phyloP scores from a whole-genome alignment of 2,888 invertebrate species.

The Clunio marinus region DNA sequence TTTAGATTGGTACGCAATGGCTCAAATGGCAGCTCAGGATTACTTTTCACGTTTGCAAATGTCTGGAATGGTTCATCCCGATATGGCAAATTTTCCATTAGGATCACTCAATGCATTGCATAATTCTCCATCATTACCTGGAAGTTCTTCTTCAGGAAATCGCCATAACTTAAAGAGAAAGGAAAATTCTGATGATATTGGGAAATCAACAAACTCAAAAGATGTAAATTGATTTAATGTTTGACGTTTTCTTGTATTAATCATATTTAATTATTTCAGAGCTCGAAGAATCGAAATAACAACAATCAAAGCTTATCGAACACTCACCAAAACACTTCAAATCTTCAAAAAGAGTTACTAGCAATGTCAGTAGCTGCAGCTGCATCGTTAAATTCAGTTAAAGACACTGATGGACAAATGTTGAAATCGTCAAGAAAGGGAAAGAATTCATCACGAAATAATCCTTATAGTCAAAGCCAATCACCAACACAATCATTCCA shows the following conservation, averaged over 20 bases:
- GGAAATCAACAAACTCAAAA: not conserved
- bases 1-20: conserved; percentile 88
- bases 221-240: not conserved
- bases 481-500: not conserved
- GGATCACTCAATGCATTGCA: conserved; percentile 9
- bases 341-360: conserved; percentile 50
- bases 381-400: conserved; percentile 39
- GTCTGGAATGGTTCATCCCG: conserved; percentile 65
- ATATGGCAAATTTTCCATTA: conserved; percentile 52
- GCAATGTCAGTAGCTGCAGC: conserved; percentile 52
- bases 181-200: not conserved
- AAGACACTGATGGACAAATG: not conserved
- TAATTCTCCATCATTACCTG: not conserved
- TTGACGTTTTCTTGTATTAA: not conserved
- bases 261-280: not conserved
- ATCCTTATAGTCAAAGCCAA: not conserved
- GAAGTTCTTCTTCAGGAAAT: not conserved
- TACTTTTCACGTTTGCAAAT: conserved; percentile 80
- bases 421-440: not conserved
- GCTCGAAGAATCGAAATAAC: not conserved
- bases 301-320: not conserved
- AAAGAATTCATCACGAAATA: not conserved
- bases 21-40: conserved; percentile 83
- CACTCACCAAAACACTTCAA: conserved; percentile 48
- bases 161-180: conserved; percentile 37